These are phyloP conservation scores for Scaptomyza tumidula DNA, from an alignment of 2,888 invertebrate genomes.

Conservation along the genomic window DNA sequence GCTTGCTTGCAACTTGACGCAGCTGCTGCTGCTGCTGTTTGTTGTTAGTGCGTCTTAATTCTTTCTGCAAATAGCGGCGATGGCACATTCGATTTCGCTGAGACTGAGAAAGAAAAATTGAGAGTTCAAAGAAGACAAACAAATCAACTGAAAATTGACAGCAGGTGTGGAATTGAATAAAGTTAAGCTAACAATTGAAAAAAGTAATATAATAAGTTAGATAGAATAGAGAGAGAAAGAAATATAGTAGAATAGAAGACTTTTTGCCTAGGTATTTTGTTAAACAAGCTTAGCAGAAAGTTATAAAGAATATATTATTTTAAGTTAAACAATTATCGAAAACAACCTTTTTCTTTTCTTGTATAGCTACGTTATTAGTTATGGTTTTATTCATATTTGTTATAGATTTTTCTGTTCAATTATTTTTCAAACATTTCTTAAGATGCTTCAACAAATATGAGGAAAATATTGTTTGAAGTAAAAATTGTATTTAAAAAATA, in stretches of 20 bases:
- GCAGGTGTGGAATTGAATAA: background rate
- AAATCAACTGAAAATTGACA: conserved; percentile 10
- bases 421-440: too few relatives aligned
- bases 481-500: too few relatives aligned
- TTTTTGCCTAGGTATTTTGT: background rate
- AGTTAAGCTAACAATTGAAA: background rate
- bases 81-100: conserved; percentile 68
- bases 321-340: too few relatives aligned
- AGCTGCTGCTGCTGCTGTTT: conserved; percentile 13
- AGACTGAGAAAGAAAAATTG: conserved; percentile 26
- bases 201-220: too few relatives aligned
- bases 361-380: too few relatives aligned
- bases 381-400: too few relatives aligned
- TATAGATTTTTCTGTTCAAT: too few relatives aligned
- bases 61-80: conserved; percentile 47
- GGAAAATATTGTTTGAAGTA: too few relatives aligned
- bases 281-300: background rate
- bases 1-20: conserved; percentile 1
- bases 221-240: background rate
- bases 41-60: conserved; percentile 58
- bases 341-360: too few relatives aligned
- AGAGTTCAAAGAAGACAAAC: conserved; percentile 1
- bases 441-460: too few relatives aligned
- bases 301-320: too few relatives aligned
- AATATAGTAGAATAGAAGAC: too few relatives aligned